A percentile compares a stretch with the other conserved stretches of the same genome.
Evolutionary conservation across 2,113 vertebrate species (phyloP).

Genomic region (Chaetorhynchus papuensis): DNA sequence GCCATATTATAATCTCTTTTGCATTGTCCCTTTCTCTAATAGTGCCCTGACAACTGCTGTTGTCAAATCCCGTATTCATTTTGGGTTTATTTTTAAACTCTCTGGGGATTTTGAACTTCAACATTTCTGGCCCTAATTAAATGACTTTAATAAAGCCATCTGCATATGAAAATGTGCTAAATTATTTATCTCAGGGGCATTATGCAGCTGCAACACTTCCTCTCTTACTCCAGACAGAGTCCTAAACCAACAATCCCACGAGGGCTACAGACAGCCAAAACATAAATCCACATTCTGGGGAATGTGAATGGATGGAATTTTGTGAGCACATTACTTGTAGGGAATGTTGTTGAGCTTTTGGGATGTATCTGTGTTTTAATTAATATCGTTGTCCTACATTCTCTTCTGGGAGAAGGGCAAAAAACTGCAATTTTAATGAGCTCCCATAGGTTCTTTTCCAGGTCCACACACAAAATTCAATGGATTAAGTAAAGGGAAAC

Average conservation of each 20-base stretch:
- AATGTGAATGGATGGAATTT: background rate
- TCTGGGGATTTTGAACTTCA: background rate
- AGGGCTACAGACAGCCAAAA: background rate
- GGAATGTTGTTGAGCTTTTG: slow-evolving; percentile 9
- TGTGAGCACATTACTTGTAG: background rate
- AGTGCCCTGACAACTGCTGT: background rate
- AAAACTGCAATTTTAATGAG: slow-evolving; percentile 17
- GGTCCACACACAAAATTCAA: background rate
- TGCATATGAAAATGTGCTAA: background rate
- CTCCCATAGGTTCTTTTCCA: background rate
- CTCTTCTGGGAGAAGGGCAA: background rate
- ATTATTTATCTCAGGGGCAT: background rate
- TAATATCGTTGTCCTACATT: slow-evolving; percentile 8
- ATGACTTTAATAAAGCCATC: background rate
- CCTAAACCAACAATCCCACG: background rate
- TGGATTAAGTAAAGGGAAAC: background rate
- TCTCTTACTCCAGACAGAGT: background rate
- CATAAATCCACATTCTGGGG: background rate
- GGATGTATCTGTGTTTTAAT: slow-evolving; percentile 15
- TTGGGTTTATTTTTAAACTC: background rate
- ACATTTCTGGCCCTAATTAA: background rate
- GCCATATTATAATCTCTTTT: background rate
- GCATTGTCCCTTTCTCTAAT: background rate
- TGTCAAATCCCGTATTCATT: background rate
- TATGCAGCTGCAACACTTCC: background rate